phyloP scores from a whole-genome alignment of 2,113 vertebrate species.

The Nestor notabilis region DNA sequence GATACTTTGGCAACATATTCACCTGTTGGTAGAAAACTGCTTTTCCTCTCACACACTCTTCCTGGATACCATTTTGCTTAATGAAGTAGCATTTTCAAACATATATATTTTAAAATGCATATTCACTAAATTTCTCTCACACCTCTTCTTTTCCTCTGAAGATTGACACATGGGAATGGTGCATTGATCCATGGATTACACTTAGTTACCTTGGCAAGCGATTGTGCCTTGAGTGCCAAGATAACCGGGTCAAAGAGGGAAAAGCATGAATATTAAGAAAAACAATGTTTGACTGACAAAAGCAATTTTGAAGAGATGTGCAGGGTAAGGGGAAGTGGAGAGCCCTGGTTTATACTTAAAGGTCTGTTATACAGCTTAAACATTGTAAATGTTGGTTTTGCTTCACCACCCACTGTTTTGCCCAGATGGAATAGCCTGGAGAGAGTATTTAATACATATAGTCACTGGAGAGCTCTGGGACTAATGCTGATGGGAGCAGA shows the following conservation, averaged over 20 bases:
- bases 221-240: constrained; percentile 32
- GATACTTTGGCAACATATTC: not conserved
- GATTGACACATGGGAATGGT: not conserved
- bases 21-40: not conserved
- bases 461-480: not conserved
- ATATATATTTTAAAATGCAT: not conserved
- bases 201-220: constrained; percentile 64
- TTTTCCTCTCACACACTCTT: not conserved
- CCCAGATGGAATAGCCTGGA: constrained; percentile 20
- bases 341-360: not conserved
- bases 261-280: constrained; percentile 33
- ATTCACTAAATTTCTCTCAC: not conserved
- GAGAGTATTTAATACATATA: not conserved
- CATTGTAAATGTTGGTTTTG: constrained; percentile 38
- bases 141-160: not conserved
- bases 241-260: constrained; percentile 47
- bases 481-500: not conserved
- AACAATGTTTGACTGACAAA: constrained; percentile 54
- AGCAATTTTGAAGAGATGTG: constrained; percentile 40
- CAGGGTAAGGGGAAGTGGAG: not conserved
- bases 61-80: not conserved
- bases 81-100: not conserved
- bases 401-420: constrained; percentile 34
- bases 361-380: constrained; percentile 17
- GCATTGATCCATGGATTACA: constrained; percentile 33